Evolutionary conservation across 2,113 vertebrate species (phyloP).

Genomic region (Pogonocichla stellata): DNA sequence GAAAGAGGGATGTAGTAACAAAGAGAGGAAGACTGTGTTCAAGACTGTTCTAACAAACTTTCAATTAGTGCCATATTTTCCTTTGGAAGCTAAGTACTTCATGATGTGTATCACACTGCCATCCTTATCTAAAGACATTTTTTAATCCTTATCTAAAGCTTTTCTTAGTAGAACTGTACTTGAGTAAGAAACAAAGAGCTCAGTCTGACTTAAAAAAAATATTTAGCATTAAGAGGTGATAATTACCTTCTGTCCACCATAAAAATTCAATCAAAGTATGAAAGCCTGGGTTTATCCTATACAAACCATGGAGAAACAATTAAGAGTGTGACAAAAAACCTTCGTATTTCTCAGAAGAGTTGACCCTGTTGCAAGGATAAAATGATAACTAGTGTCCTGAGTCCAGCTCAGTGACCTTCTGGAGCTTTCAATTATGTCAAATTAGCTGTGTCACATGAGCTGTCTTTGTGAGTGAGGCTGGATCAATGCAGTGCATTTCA

Average conservation of each 20-base stretch:
- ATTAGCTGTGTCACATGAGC: background rate
- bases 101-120: background rate
- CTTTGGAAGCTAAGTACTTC: background rate
- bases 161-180: background rate
- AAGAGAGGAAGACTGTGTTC: background rate
- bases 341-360: background rate
- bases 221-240: background rate
- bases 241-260: background rate
- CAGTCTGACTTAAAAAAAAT: background rate
- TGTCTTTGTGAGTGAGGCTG: background rate
- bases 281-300: background rate
- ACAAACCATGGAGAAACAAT: background rate
- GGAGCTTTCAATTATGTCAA: slow-evolving; percentile 19
- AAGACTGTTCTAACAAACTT: background rate
- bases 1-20: background rate
- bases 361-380: slow-evolving; percentile 29
- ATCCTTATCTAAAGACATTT: background rate
- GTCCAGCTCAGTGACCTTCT: slow-evolving; percentile 10
- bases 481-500: background rate
- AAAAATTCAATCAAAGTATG: slow-evolving; percentile 16
- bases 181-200: background rate
- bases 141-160: background rate
- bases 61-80: background rate
- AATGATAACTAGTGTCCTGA: background rate
- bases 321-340: background rate